Percentiles rank a stretch among this genome's conserved stretches.
These are phyloP conservation scores for Megalurothrips usitatus DNA, from an alignment of 2,888 invertebrate genomes.

Conservation along the genomic window DNA sequence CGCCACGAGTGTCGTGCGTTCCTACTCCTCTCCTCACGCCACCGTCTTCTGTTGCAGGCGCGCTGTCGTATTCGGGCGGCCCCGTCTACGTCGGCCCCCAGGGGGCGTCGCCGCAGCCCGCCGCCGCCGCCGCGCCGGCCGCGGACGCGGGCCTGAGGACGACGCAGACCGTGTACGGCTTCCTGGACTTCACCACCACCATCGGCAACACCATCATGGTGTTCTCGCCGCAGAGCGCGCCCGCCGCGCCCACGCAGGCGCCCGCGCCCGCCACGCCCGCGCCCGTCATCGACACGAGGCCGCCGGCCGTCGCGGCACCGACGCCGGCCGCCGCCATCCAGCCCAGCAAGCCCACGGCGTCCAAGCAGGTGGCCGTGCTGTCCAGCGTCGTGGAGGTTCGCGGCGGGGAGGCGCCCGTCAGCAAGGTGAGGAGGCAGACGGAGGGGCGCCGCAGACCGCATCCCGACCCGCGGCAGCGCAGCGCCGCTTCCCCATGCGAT, in stretches of 20 bases:
- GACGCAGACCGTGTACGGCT: conserved; percentile 90
- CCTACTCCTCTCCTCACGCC: too few relatives aligned
- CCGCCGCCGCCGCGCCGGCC: conserved; percentile 27
- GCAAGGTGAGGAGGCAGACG: conserved; percentile 13
- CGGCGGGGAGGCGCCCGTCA: conserved; percentile 31
- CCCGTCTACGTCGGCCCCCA: conserved; percentile 34
- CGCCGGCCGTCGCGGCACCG: conserved; percentile 38
- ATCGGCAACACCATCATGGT: conserved; percentile 93
- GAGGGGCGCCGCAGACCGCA: not conserved
- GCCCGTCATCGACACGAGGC: conserved; percentile 42
- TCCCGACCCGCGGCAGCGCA: too few relatives aligned
- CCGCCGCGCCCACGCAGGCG: not conserved
- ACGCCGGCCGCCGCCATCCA: conserved; percentile 44
- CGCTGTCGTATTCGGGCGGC: conserved; percentile 29
- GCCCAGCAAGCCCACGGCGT: conserved; percentile 47
- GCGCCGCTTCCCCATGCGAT: not conserved
- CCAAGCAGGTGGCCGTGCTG: conserved; percentile 28
- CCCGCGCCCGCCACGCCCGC: conserved; percentile 35
- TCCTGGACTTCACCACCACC: conserved; percentile 88
- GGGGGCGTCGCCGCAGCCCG: conserved; percentile 6
- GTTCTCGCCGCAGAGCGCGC: conserved; percentile 76
- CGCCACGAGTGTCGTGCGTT: too few relatives aligned
- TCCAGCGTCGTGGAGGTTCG: conserved; percentile 37
- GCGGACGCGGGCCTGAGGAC: conserved; percentile 42
- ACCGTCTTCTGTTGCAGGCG: not conserved